Conservation (phyloP, 2,888 invertebrate species). For the Malacosoma neustria region DNA sequence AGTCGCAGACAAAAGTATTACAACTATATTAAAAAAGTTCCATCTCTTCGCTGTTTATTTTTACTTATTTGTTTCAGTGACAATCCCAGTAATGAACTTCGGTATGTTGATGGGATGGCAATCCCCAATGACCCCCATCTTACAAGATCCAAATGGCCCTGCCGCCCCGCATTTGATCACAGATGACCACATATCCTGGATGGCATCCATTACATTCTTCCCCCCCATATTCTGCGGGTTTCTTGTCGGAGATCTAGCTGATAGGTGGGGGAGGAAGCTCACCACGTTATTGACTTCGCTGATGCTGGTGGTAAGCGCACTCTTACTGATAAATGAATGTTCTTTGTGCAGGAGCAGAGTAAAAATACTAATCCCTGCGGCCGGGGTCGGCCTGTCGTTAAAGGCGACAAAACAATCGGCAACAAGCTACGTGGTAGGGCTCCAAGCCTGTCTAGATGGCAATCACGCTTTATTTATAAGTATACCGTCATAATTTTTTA, state of each 20-base stretch:
- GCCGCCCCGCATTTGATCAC: conserved; percentile 62
- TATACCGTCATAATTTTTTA: no score
- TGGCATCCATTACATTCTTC: conserved; percentile 72
- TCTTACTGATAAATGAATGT: not conserved
- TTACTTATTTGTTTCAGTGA: no score
- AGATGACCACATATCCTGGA: conserved; percentile 69
- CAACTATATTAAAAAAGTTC: no score
- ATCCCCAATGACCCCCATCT: conserved; percentile 70
- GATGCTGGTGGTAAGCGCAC: conserved; percentile 65
- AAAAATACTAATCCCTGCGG: no score
- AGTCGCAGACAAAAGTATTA: no score
- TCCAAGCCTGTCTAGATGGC: no score
- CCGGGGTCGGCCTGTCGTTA: no score
- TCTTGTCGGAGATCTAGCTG: conserved; percentile 68
- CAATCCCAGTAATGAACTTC: conserved; percentile 70
- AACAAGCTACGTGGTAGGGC: no score
- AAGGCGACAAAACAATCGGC: no score
- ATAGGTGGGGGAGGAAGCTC: conserved; percentile 68
- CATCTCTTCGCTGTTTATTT: no score
- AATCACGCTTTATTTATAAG: no score
- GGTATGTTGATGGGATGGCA: conserved; percentile 76
- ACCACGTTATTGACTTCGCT: conserved; percentile 68
- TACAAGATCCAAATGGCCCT: conserved; percentile 58
- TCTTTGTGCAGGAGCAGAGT: no score
- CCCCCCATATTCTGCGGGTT: conserved; percentile 72